Conservation (phyloP, 2,797 vertebrate genomes). For the Xenentodon cancila region DNA sequence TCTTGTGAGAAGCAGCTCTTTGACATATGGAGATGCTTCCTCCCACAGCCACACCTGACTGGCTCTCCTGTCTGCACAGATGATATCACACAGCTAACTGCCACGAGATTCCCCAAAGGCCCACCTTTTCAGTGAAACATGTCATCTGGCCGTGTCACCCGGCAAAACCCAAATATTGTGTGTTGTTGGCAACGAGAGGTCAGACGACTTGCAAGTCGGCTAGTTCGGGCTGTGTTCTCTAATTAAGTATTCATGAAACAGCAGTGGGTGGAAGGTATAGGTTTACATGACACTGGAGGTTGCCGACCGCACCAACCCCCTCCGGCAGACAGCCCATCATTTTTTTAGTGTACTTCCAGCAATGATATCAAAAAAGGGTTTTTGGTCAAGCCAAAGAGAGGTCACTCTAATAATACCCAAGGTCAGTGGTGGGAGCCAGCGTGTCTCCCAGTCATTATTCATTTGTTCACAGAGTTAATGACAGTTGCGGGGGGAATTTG, state of each 20-base stretch:
- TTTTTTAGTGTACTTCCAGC: slow-evolving; percentile 79
- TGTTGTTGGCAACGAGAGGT: slow-evolving; percentile 76
- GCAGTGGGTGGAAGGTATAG: slow-evolving; percentile 70
- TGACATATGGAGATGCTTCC: slow-evolving; percentile 71
- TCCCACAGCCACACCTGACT: slow-evolving; percentile 74
- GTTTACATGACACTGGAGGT: slow-evolving; percentile 78
- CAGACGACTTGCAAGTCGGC: slow-evolving; percentile 64
- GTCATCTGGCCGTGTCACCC: slow-evolving; percentile 67
- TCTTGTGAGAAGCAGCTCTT: slow-evolving; percentile 55
- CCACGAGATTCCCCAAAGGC: slow-evolving; percentile 70
- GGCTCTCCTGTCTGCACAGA: slow-evolving; percentile 58
- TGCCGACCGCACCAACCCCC: slow-evolving; percentile 46
- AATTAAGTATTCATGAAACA: slow-evolving; percentile 83
- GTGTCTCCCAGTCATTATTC: slow-evolving; percentile 92
- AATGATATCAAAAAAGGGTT: slow-evolving; percentile 86
- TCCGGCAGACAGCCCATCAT: slow-evolving; percentile 68
- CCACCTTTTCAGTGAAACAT: slow-evolving; percentile 58
- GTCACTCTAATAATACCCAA: slow-evolving; percentile 91
- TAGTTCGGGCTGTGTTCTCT: slow-evolving; percentile 72
- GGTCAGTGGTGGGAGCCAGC: slow-evolving; percentile 87
- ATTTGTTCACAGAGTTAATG: slow-evolving; percentile 89
- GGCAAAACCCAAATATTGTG: slow-evolving; percentile 72
- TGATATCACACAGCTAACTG: slow-evolving; percentile 69
- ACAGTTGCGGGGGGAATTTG: slow-evolving; percentile 88
- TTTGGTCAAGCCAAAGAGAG: slow-evolving; percentile 87